Conservation (phyloP, 2,113 vertebrate genomes). For the Scytalopus superciliaris region DNA sequence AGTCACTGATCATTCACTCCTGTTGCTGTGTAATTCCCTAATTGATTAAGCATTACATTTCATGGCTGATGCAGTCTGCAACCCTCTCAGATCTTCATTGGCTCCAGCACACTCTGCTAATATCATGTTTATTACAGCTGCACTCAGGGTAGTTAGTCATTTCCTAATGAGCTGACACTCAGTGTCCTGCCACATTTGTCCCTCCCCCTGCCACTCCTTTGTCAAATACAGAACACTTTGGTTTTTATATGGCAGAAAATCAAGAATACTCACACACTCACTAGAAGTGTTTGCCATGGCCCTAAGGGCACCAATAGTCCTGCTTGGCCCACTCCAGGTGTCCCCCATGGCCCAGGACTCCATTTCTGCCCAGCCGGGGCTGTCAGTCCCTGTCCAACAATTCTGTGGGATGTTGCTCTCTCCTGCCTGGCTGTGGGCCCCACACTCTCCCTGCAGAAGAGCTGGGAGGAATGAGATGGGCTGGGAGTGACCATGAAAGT, state of each 20-base stretch:
- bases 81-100: no score
- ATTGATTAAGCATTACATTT: no score
- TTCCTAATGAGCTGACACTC: not conserved
- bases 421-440: accelerated
- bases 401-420: not conserved
- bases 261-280: not conserved
- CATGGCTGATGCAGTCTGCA: no score
- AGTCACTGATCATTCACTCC: no score
- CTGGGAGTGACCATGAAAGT: not conserved
- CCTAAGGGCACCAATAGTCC: not conserved
- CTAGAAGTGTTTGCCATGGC: not conserved
- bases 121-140: no score
- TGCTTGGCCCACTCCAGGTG: not conserved
- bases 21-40: no score
- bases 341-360: not conserved
- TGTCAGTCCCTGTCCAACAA: not conserved
- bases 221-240: not conserved
- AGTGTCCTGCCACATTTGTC: accelerated
- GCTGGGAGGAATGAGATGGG: not conserved
- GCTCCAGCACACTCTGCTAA: no score
- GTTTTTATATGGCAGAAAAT: not conserved
- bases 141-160: not conserved
- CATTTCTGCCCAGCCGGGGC: not conserved
- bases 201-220: not conserved
- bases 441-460: not conserved